Percentiles rank a stretch among this genome's conserved stretches.
phyloP scores from a whole-genome alignment of 2,797 vertebrate species.

The Leuciscus waleckii region DNA sequence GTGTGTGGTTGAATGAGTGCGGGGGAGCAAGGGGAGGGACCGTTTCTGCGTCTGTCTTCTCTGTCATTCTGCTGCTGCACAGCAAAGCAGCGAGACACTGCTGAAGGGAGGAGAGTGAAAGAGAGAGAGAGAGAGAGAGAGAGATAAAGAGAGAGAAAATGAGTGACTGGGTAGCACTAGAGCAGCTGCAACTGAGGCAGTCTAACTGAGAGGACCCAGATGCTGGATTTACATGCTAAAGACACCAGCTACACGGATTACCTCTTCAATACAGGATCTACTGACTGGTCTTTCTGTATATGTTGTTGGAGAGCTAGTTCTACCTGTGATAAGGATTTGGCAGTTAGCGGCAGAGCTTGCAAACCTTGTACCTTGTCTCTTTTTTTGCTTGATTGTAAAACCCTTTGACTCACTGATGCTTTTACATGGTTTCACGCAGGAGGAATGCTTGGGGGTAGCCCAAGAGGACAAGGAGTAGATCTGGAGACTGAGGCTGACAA shows the following conservation, averaged over 20 bases:
- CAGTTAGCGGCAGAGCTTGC: slow-evolving; percentile 26
- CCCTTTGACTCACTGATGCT: slow-evolving; percentile 74
- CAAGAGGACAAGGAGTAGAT: slow-evolving; percentile 84
- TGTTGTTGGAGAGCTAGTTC: slow-evolving; percentile 34
- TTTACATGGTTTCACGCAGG: slow-evolving; percentile 86
- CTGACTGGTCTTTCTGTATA: slow-evolving; percentile 20
- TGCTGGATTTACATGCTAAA: slow-evolving; percentile 55
- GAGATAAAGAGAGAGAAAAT: slow-evolving; percentile 37
- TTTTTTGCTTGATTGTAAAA: slow-evolving; percentile 40
- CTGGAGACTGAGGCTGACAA: slow-evolving; percentile 74
- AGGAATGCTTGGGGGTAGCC: slow-evolving; percentile 88
- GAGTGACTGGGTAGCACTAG: slow-evolving; percentile 46
- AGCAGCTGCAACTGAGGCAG: slow-evolving; percentile 47
- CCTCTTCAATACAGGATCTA: slow-evolving; percentile 38
- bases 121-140: slow-evolving; percentile 26
- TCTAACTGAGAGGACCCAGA: slow-evolving; percentile 56
- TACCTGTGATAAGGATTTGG: slow-evolving; percentile 40
- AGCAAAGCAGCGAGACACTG: slow-evolving; percentile 71
- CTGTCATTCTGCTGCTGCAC: slow-evolving; percentile 84
- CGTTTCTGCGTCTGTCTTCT: slow-evolving; percentile 73
- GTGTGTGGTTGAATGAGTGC: slow-evolving; percentile 61
- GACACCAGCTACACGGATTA: slow-evolving; percentile 48
- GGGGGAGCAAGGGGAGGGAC: slow-evolving; percentile 57
- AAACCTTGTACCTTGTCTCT: slow-evolving; percentile 17
- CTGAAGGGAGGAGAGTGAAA: slow-evolving; percentile 48